Evolutionary conservation across 2,113 vertebrate genomes (phyloP).

Genomic region (Mus pahari): DNA sequence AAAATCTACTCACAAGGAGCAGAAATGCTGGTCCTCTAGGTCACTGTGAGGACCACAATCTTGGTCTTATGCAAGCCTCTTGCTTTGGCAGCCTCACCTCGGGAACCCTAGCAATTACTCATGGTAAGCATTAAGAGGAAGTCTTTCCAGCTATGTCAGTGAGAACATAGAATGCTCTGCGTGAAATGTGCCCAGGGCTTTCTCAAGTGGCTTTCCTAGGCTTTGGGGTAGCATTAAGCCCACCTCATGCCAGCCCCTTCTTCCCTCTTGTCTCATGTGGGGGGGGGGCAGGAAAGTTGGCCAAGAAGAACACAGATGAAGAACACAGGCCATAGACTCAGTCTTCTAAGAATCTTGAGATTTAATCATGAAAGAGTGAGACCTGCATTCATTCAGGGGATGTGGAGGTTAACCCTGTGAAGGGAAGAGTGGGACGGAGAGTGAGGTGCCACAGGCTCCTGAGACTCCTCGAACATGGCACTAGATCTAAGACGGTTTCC

Average conservation of each 20-base stretch:
- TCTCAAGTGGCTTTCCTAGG: background rate
- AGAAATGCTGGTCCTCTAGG: background rate
- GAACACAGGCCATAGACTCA: background rate
- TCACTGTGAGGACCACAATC: background rate
- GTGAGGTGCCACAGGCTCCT: too few species aligned
- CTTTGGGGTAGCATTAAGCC: background rate
- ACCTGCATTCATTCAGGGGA: background rate
- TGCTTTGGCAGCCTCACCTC: background rate
- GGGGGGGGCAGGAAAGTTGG: background rate
- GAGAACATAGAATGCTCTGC: background rate
- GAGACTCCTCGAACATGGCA: too few species aligned
- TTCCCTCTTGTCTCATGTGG: background rate
- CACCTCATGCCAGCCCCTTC: background rate
- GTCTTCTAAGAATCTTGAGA: background rate
- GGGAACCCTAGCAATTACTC: background rate
- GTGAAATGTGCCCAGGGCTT: background rate
- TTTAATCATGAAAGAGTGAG: background rate
- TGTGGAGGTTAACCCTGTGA: too few species aligned
- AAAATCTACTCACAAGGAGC: background rate
- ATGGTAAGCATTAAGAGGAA: background rate
- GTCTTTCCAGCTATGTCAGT: background rate
- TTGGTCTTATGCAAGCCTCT: background rate
- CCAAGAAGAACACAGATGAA: background rate
- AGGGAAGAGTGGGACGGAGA: too few species aligned
- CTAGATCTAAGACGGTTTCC: too few species aligned